Evolutionary conservation across 2,797 vertebrate species (phyloP).

Genomic region (Anolis apletophallus): DNA sequence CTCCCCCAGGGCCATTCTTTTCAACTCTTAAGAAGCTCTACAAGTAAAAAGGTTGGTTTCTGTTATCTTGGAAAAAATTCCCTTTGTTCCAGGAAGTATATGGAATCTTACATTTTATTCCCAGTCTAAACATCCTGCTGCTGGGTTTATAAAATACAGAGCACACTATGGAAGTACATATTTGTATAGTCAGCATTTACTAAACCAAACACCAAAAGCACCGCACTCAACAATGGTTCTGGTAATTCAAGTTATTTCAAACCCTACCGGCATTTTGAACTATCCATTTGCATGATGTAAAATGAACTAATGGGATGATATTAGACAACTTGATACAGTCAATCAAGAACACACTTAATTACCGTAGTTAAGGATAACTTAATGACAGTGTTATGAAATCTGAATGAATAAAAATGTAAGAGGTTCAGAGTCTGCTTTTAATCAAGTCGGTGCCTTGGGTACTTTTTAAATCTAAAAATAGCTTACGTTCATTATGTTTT

Average conservation of each 20-base stretch:
- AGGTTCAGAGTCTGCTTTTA: conserved; percentile 12
- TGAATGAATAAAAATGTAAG: conserved; percentile 1
- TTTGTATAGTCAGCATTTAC: conserved; percentile 25
- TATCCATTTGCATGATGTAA: conserved; percentile 46
- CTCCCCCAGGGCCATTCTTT: background rate
- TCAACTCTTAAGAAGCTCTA: conserved; percentile 10
- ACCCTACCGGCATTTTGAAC: conserved; percentile 45
- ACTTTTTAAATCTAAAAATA: background rate
- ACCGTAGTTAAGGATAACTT: conserved; percentile 39
- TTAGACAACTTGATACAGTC: conserved; percentile 29
- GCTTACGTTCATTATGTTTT: background rate
- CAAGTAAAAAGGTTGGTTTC: conserved; percentile 35
- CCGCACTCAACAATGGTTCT: conserved; percentile 41
- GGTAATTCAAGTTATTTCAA: conserved; percentile 55
- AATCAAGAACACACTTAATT: conserved; percentile 28
- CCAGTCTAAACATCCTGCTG: conserved; percentile 39
- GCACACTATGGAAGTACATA: conserved; percentile 26
- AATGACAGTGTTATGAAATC: conserved; percentile 21
- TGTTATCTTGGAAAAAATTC: conserved; percentile 32
- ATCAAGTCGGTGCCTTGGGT: background rate
- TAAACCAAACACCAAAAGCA: conserved; percentile 37
- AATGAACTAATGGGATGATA: conserved; percentile 47
- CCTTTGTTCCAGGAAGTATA: conserved; percentile 36
- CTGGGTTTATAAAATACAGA: conserved; percentile 15
- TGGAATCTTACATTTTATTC: conserved; percentile 50